Base-by-base conservation (phyloP, 1,140 invertebrate species). In the Melipona quadrifasciata region DNA sequence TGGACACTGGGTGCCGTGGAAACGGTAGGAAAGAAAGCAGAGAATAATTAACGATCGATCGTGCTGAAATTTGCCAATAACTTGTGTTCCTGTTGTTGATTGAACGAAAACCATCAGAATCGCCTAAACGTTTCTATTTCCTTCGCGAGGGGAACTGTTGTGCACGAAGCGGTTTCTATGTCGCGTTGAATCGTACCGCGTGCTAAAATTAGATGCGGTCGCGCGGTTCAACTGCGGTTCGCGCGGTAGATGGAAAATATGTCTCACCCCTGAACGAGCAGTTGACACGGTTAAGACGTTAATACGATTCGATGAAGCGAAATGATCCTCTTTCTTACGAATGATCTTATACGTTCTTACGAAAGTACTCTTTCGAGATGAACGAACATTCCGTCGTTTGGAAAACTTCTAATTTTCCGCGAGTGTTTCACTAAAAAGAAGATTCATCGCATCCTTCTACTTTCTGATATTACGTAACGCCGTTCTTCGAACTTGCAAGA, bases 201-300 rank as follows among this genome's bases (percentile, higher is more conserved):
- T 17, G 72, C 80, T 76, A 82, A 82, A 82, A 82, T 82, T 82
- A 82, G 72, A 67, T 82, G 72, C 80, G 72, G 80, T 82, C 80
- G 31, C 58, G 80, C 58, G 80, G 80, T 82, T 82, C 24, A 53
- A 75, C 58, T 24, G 80, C 47, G 71, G 61, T 67, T 75, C 71
- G 17, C 24, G 72, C 17, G 31, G 47, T 65, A 12, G 58, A 55
- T 53, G 71, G 80, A 82, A 75, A 75, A 82, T 82, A 67, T 67
- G 58, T 34, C 31, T 53, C 58, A n/a, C 47, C 39, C 31, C 47
- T 55, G 57, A 55, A 82, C 47, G 68, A 73, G 58, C 71, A 53
- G 72, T 67, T 17, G 47, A 19, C 80, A 24, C 24, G 72, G 72
- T 82, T 47, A 47, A 82, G 80, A 74, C n/a, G 71, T 81, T 74